Evolutionary conservation across 2,113 vertebrate genomes (phyloP), one percentile per base, ranked within the genome.

Genomic region (Heloderma charlesbogerti): DNA sequence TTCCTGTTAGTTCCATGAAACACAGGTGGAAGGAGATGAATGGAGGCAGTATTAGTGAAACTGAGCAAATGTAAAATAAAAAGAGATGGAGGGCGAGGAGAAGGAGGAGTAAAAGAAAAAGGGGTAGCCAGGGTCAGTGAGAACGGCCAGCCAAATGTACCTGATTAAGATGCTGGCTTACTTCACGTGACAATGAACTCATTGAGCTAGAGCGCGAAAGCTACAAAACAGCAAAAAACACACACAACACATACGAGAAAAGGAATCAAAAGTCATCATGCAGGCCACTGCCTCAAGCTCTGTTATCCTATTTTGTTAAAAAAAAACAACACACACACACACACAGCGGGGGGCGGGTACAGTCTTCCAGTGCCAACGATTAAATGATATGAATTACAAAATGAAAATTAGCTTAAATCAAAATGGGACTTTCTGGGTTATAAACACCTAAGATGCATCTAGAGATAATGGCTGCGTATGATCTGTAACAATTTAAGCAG

Each of bases 161-260:
- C 99, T 99, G 99, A 95, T 98, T 98, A 96, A 99, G 98, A 98
- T 99, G 99, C 98, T 98, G 98, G 98, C 98, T 99, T 97, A 99
- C 99, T 98, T 99, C 99, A 78, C 98, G 98, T 95, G 99, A 99
- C 97, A 99, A 98, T 96, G 99, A 99, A 97, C 99, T 99, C 99
- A 98, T 98, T 97, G 99, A 99, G 97, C 99, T 99, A 98, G 98
- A 99, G 97, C 98, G 98, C 93, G 98, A 99, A 95, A 99, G 99
- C 99, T 99, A 97, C 96, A 97, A 98, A 97, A 98, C 97, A 98
- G 97, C 97, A 97, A 97, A 96, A 97, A 96, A 95, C 96, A 96
- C 96, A 98, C 95, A 98, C 94, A 98, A 98, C 94, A 98, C 93
- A 97, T 89, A 97, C 95, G 95, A 94, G 97, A 75, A 94, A 96